A percentile compares a stretch with the other conserved stretches of the same genome.
Conservation (phyloP, 2,113 vertebrate species). For the Thalassoma bifasciatum region DNA sequence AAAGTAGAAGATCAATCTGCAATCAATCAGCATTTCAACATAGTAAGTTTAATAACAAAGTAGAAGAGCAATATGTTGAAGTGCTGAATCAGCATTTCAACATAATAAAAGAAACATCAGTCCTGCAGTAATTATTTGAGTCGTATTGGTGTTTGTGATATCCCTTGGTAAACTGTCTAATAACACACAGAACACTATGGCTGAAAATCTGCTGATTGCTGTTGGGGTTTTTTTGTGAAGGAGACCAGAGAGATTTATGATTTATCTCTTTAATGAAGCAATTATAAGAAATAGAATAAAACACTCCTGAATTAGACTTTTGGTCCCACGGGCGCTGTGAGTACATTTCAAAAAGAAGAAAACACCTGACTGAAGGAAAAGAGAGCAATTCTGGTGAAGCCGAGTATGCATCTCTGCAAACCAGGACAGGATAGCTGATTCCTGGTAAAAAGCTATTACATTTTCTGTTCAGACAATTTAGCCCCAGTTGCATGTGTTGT, state of each 20-base stretch:
- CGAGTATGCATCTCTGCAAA: conserved; percentile 9
- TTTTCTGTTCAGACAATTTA: conserved; percentile 46
- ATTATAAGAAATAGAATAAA: conserved; percentile 22
- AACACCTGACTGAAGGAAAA: conserved; percentile 18
- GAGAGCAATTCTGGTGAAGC: conserved; percentile 22
- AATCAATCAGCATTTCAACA: too few relatives aligned
- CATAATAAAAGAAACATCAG: too few relatives aligned
- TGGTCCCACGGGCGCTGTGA: conserved; percentile 6
- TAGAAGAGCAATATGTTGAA: too few relatives aligned
- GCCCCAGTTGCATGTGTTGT: conserved; percentile 15
- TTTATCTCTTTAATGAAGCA: conserved; percentile 25
- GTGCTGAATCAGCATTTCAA: too few relatives aligned
- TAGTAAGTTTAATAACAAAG: too few relatives aligned
- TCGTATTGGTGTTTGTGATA: too few relatives aligned
- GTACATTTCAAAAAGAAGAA: background rate
- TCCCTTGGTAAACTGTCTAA: background rate
- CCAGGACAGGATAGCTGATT: conserved; percentile 23
- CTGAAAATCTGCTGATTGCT: background rate
- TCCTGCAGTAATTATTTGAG: too few relatives aligned
- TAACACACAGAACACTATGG: background rate
- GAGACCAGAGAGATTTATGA: background rate
- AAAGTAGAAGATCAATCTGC: too few relatives aligned
- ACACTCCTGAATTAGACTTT: background rate
- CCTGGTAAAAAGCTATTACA: conserved; percentile 44
- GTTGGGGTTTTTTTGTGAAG: background rate